Evolutionary conservation across 2,797 vertebrate genomes (phyloP).

Genomic region (Erithacus rubecula): DNA sequence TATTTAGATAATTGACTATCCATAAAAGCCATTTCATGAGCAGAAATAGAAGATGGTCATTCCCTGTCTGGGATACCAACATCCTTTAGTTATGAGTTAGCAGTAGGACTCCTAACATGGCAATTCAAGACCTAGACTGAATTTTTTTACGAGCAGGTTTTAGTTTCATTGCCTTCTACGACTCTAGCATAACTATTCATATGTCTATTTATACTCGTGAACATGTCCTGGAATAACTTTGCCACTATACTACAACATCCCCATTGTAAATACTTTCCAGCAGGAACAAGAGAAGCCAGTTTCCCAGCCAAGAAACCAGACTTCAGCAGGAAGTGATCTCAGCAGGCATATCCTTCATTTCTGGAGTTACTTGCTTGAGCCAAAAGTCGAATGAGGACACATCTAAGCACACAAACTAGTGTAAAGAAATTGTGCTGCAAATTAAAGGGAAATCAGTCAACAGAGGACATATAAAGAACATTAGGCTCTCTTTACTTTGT

Average conservation of each 20-base stretch:
- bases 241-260: constrained; percentile 62
- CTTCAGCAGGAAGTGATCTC: constrained; percentile 72
- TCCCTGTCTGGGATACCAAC: background rate
- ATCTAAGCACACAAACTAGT: constrained; percentile 19
- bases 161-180: constrained; percentile 20
- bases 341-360: constrained; percentile 57
- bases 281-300: constrained; percentile 68
- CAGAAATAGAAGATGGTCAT: background rate
- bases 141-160: constrained; percentile 4
- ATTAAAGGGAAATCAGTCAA: constrained; percentile 20
- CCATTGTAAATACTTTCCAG: constrained; percentile 71
- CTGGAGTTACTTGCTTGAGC: constrained; percentile 56
- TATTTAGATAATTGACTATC: background rate
- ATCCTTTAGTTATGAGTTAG: background rate
- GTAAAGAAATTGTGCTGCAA: constrained; percentile 50
- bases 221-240: constrained; percentile 67
- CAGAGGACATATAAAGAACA: background rate
- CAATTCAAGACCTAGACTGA: background rate
- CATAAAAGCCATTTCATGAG: background rate
- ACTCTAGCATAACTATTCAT: constrained; percentile 51
- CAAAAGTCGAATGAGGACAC: constrained; percentile 66
- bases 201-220: constrained; percentile 62
- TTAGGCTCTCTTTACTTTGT: background rate
- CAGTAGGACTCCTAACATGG: background rate
- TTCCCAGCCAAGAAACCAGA: constrained; percentile 65